Evolutionary conservation across 1,140 invertebrate species (phyloP).

Genomic region (Pseudoatta argentina): DNA sequence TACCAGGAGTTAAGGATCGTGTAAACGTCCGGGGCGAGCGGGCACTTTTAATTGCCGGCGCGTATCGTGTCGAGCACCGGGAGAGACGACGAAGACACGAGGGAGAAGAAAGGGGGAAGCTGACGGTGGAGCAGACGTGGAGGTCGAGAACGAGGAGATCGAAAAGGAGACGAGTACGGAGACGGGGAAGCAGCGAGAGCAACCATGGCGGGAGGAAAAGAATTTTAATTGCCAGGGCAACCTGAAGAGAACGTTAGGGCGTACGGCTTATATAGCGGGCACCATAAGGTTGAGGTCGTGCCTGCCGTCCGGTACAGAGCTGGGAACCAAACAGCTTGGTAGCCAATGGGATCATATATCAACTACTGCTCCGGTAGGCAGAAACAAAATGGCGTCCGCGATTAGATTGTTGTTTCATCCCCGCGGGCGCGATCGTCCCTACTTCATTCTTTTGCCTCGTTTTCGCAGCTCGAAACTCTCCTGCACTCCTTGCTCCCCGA

Average conservation of each 20-base stretch:
- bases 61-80: slow-evolving; percentile 66
- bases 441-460: slow-evolving; percentile 50
- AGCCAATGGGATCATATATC: slow-evolving; percentile 86
- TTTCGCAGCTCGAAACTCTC: slow-evolving; percentile 43
- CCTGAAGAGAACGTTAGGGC: slow-evolving; percentile 72
- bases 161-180: slow-evolving; percentile 54
- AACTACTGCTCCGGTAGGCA: slow-evolving; percentile 83
- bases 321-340: slow-evolving; percentile 83
- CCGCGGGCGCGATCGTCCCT: slow-evolving; percentile 40
- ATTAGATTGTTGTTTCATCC: slow-evolving; percentile 80
- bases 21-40: slow-evolving; percentile 74
- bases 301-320: slow-evolving; percentile 81
- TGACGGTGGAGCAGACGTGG: slow-evolving; percentile 44
- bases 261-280: slow-evolving; percentile 78
- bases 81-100: slow-evolving; percentile 43
- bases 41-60: slow-evolving; percentile 75
- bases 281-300: slow-evolving; percentile 82
- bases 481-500: slow-evolving; percentile 23
- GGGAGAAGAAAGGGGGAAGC: slow-evolving; percentile 26
- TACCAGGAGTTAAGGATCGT: slow-evolving; percentile 77
- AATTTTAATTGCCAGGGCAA: slow-evolving; percentile 86
- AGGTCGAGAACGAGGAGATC: slow-evolving; percentile 51
- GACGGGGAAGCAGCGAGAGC: slow-evolving; percentile 74
- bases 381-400: slow-evolving; percentile 84
- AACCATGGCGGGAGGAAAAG: slow-evolving; percentile 82